Base-by-base conservation (phyloP, 2,113 vertebrate genomes). In the Malaclemys terrapin region DNA sequence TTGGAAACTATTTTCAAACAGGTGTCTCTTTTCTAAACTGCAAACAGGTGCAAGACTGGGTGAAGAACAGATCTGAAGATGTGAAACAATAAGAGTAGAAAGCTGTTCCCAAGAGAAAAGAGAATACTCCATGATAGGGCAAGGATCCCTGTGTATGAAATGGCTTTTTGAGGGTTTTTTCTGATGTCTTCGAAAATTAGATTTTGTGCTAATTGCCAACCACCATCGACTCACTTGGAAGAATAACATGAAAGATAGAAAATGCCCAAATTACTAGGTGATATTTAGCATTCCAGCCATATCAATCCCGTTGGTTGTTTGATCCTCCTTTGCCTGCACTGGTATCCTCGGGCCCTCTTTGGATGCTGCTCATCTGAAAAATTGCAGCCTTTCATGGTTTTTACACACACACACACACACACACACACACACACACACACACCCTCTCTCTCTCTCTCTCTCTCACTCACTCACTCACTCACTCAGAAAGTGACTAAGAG, bases 391-490 rank as follows among this genome's bases (percentile, higher is more conserved):
- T 6, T 7, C 14, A 16, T 62, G 59, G 59, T 62, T 62, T 62
- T 35, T 4, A 5, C 79, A 19, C 50, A 1, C n/a, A 1, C 45
- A 1, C 42, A 42, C 42, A 45, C 45, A 45, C 45, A 45, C 45
- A 45, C 45, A 45, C 5, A 45, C 45, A 45, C 45, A 45, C 42
- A 45, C 42, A 45, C 42, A 45, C 5, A 45, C 42, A 45, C 42
- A 45, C 42, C 5, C 5, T 45, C 45, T 42, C 42, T 42, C 42
- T 42, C 42, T 42, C 42, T 42, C 42, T 42, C 42, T 42, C 81
- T 7, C 0, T 0, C 87, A 3, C 38, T 38, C 38, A 38, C 0
- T 0, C 87, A 3, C 38, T 38, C 38, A 38, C 38, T 38, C 38
- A 4, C 87, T 88, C 9, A 50, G 50, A 50, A 50, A 50, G 50